Evolutionary conservation across 2,113 vertebrate species (phyloP), one percentile per base, ranked within the genome.

Genomic region (Aptenodytes forsteri): DNA sequence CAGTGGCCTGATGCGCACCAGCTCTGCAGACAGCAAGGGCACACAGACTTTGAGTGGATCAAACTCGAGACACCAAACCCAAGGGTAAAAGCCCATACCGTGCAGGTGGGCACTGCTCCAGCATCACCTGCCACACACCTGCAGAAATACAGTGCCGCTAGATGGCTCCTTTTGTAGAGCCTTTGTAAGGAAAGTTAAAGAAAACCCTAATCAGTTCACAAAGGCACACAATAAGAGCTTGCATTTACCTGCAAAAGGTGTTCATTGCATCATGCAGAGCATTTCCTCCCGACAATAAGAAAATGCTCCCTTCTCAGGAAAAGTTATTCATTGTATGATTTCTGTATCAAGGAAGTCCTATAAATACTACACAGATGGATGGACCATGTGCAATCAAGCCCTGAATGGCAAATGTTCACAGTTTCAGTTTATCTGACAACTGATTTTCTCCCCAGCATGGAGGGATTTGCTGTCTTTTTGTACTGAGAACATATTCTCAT

Each of bases 371-470:
- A 22, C 84, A 91, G 91, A 90, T 42, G 50, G 78, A 72, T 27
- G 61, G 46, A 56, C 67, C 69, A 66, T 12, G 54, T 78, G 81
- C 76, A 84, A 61, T 69, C 86, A 83, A 82, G 83, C 70, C 65
- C 89, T 65, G 72, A 94, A 93, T 67, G 59, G 70, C 78, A 92
- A 93, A 86, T 49, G 46, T 90, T 97, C 93, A 89, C 49, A 75
- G 83, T 40, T 94, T 84, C 47, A 79, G 70, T 88, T 95, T 94
- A 91, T 82, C 90, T 90, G 78, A 86, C 93, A 92, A 92, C 71
- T 50, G 76, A 84, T 91, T 87, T 93, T 79, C 91, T 89, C 49
- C 46, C 34, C 36, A 78, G 87, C 93, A 72, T 0, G 3, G 42
- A 75, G 34, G 20, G 66, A 85, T 96, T 88, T 91, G 65, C 61